Conservation (phyloP, 1,140 invertebrate species). For the Temnothorax curvispinosus region DNA sequence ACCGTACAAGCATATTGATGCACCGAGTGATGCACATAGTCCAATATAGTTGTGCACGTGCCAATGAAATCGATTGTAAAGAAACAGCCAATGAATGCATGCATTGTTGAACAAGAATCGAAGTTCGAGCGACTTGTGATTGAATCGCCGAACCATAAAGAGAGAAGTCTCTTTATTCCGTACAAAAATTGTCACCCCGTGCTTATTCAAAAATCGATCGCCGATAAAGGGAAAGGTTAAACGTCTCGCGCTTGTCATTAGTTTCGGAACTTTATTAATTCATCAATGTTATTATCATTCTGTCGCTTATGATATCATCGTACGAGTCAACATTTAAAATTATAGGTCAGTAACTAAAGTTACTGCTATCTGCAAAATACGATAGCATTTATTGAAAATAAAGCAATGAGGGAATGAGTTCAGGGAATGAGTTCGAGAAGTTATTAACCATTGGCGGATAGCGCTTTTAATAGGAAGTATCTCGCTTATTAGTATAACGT, state of each 20-base stretch:
- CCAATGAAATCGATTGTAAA: conserved; percentile 62
- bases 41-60: neutral
- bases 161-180: neutral
- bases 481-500: neutral
- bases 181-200: neutral
- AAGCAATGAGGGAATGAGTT: neutral
- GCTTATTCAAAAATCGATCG: conserved; percentile 21
- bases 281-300: neutral
- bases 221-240: conserved; percentile 7
- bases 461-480: neutral
- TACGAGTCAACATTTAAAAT: neutral
- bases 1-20: neutral
- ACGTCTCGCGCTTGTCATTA: neutral
- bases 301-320: neutral
- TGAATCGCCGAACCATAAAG: conserved; percentile 37
- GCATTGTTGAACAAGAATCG: conserved; percentile 26
- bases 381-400: neutral
- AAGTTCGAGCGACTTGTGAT: conserved; percentile 37
- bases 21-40: neutral
- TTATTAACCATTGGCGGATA: neutral
- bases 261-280: conserved; percentile 9
- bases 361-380: neutral
- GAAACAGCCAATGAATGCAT: neutral
- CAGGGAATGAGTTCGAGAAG: neutral
- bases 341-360: neutral